These are phyloP conservation scores for Megalurothrips usitatus DNA, from an alignment of 2,888 invertebrate species.

Conservation along the genomic window DNA sequence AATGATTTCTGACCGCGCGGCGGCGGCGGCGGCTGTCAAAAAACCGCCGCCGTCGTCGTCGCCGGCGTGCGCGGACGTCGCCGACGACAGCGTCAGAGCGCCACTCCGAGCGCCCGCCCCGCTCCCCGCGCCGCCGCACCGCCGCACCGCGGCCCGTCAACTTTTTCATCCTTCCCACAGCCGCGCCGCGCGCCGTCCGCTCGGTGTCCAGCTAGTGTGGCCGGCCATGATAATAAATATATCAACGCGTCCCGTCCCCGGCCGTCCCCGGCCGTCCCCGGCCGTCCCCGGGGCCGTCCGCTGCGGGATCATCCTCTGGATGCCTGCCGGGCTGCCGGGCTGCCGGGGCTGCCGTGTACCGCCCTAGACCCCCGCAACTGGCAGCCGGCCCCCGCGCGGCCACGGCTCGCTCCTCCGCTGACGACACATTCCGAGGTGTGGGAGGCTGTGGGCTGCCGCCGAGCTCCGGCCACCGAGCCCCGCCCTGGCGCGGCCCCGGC, in stretches of 20 bases:
- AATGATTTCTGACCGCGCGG: not conserved
- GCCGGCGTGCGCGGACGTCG: not conserved
- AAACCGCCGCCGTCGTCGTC: not conserved
- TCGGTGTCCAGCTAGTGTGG: not conserved
- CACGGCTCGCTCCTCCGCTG: not conserved
- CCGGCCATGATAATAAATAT: slow-evolving; percentile 26
- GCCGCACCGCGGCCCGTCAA: not conserved
- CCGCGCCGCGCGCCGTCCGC: not conserved
- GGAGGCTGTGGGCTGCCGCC: not conserved
- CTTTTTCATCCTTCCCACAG: slow-evolving; percentile 22
- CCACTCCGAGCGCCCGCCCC: not conserved
- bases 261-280: not conserved
- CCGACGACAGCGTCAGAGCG: not conserved
- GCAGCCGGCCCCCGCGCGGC: no score
- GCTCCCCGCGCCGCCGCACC: not conserved
- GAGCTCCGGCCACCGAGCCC: not conserved
- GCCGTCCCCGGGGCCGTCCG: not conserved
- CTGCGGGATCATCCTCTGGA: not conserved
- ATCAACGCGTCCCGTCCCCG: not conserved
- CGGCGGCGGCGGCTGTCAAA: not conserved
- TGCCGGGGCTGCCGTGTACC: no score
- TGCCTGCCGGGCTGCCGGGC: no score
- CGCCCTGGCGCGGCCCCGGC: not conserved
- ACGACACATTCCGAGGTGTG: slow-evolving; percentile 18
- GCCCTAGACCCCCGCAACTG: no score